Percentiles rank a stretch among this genome's conserved stretches.
Conservation (phyloP, 2,797 vertebrate genomes). For the Glyptemys insculpta region DNA sequence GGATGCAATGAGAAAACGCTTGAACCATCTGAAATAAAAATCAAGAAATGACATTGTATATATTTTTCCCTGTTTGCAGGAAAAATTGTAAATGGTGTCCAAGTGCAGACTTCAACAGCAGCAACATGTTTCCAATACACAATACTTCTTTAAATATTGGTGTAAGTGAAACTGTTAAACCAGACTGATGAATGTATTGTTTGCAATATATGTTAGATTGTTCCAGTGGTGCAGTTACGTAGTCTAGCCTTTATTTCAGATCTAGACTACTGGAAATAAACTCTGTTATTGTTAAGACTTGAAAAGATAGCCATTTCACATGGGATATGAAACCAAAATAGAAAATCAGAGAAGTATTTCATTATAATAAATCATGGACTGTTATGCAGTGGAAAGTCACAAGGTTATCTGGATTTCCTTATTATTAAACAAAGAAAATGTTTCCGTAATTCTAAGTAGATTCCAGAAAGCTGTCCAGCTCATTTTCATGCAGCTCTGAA, state of each 20-base stretch:
- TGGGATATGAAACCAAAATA: background rate
- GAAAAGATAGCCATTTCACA: background rate
- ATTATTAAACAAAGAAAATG: background rate
- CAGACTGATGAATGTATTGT: background rate
- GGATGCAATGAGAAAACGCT: slow-evolving; percentile 92
- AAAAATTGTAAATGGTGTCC: background rate
- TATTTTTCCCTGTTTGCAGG: background rate
- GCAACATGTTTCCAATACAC: background rate
- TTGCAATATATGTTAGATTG: background rate
- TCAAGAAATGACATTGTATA: rapidly evolving
- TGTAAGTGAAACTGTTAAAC: background rate
- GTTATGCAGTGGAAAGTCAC: background rate
- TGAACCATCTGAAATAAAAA: slow-evolving; percentile 87
- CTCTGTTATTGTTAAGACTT: background rate
- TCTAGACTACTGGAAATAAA: background rate
- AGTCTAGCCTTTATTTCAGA: background rate
- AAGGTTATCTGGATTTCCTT: background rate
- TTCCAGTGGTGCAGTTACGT: background rate
- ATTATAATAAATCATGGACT: background rate
- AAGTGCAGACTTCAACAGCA: background rate
- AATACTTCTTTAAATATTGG: background rate
- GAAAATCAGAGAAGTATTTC: background rate
- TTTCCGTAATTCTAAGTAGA: background rate
- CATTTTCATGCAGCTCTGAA: background rate
- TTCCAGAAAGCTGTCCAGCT: background rate